These are phyloP conservation scores for Rhinolophus sinicus DNA, from an alignment of 2,113 vertebrate species.

Conservation along the genomic window DNA sequence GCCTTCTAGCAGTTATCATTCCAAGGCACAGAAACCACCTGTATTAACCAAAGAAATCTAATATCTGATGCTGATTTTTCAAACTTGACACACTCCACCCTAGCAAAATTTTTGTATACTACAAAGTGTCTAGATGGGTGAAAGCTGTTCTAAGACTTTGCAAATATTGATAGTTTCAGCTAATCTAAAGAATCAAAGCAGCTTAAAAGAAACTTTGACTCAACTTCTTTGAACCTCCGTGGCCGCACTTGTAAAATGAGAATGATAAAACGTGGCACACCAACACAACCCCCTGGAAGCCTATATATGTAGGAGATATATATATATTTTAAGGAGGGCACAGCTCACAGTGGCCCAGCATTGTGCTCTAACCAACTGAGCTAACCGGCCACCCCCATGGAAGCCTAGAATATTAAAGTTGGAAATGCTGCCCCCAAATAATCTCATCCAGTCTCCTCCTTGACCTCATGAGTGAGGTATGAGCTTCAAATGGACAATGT, in stretches of 20 bases:
- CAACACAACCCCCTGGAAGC: neutral
- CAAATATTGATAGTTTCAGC: neutral
- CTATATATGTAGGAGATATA: too few species aligned
- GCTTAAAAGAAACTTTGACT: conserved; percentile 38
- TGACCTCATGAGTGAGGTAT: neutral
- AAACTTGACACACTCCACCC: neutral
- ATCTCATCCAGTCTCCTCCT: neutral
- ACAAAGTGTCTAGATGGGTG: neutral
- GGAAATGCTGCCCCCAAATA: neutral
- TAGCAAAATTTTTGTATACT: neutral
- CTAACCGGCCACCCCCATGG: too few species aligned
- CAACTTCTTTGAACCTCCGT: conserved; percentile 20
- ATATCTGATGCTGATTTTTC: neutral
- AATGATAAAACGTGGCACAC: neutral
- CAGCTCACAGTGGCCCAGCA: too few species aligned
- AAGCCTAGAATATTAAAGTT: conserved; percentile 1
- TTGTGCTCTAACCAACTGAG: too few species aligned
- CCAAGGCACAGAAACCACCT: neutral
- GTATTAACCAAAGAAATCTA: conserved; percentile 25
- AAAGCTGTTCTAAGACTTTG: conserved; percentile 21
- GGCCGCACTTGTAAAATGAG: neutral
- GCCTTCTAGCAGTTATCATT: conserved; percentile 20
- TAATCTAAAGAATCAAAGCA: conserved; percentile 19
- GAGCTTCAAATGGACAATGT: neutral
- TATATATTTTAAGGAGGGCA: too few species aligned